Evolutionary conservation across 2,797 vertebrate genomes (phyloP).

Genomic region (Falco berigora): DNA sequence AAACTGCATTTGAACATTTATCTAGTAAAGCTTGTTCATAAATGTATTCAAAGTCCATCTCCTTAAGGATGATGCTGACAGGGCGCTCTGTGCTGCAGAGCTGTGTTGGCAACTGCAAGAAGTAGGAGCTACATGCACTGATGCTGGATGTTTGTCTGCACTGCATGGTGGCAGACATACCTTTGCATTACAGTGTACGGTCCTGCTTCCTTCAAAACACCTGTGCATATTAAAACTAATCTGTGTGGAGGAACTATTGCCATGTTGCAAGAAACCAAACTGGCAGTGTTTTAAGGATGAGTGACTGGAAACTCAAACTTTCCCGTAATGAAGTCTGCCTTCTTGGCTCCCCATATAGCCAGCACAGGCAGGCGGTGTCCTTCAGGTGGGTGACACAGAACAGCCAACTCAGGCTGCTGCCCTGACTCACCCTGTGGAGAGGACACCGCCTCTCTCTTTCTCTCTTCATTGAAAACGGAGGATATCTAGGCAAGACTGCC

Average conservation of each 20-base stretch:
- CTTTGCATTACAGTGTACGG: not conserved
- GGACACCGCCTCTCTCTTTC: not conserved
- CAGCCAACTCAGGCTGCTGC: not conserved
- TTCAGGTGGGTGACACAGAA: not conserved
- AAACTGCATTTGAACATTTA: not conserved
- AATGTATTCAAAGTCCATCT: not conserved
- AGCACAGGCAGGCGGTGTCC: not conserved
- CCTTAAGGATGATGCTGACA: not conserved
- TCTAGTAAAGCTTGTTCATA: not conserved
- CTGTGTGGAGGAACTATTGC: not conserved
- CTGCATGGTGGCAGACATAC: not conserved
- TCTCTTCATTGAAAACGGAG: not conserved
- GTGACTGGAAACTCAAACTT: not conserved
- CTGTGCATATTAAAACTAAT: not conserved
- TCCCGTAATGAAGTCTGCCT: not conserved
- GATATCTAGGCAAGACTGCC: not conserved
- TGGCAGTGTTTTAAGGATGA: not conserved
- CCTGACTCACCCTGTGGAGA: not conserved
- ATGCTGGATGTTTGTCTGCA: not conserved
- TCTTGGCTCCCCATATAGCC: not conserved
- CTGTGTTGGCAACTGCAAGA: not conserved
- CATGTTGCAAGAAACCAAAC: not conserved
- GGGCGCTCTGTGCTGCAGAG: not conserved
- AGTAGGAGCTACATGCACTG: not conserved
- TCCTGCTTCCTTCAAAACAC: not conserved